Base-by-base conservation (phyloP, 2,797 vertebrate species). In the Tragopan temminckii region DNA sequence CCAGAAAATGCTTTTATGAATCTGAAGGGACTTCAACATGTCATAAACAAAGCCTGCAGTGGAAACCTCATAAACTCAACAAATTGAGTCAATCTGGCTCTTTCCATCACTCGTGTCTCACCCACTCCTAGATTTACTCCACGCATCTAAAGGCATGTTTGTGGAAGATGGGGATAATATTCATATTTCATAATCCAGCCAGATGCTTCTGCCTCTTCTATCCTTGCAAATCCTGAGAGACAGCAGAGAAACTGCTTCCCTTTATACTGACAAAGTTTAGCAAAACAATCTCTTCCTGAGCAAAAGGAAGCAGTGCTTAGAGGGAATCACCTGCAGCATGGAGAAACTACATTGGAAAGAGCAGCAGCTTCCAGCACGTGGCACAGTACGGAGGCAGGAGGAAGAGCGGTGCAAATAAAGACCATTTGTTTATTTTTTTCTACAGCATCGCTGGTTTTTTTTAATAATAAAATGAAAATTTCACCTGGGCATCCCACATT, bases 381-480 rank as follows among this genome's bases (percentile, higher is more conserved):
- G 24, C 66, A 24, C 1, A 0, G 13, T 16, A 27, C 5, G 19
- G n/a, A 45, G 33, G 43, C 16, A 40, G 27, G 16, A 10, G 31
- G 4, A 63, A 0, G 3, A 86, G 31, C 1, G 1, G 55, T 10
- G 64, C 25, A 29, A 52, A 52, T 52, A 75, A 46, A 59, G 5
- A 78, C 1, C 5, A 31, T 62, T 93, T n/a, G 35, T 27, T 50
- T 25, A 27, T 18, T 68, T 72, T 68, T 69, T 77, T 58, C 20
- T 5, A 21, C 8, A 23, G 35, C 57, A 82, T 24, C 31, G 2
- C 53, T 48, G 13, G 13, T 31, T 67, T 86, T 74, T 87, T 85
- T 57, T 55, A 91, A 67, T 46, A 75, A 50, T 3, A 2, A 66
- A 77, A 89, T 13, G 1, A 84, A 91, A 72, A 89, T 88, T 84